Conservation (phyloP, 2,888 invertebrate genomes). For the Anaspis maculata region DNA sequence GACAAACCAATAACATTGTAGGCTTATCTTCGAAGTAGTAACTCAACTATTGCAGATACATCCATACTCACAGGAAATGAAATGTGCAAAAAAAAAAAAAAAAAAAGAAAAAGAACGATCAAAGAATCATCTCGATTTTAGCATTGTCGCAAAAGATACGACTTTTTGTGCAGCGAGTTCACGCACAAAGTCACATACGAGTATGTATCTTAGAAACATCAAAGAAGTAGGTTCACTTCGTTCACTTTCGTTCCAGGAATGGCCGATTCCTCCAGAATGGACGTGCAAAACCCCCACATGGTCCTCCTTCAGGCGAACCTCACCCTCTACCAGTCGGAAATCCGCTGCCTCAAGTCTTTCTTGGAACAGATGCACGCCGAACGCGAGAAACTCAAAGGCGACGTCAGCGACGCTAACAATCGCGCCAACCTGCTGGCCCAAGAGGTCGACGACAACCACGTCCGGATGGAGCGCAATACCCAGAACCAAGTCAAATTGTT, state of each 20-base stretch:
- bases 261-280: conserved; percentile 26
- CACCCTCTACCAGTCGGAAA: conserved; percentile 58
- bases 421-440: conserved; percentile 74
- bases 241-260: conserved; percentile 10
- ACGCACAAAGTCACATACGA: no score
- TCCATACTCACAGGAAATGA: no score
- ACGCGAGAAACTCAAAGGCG: conserved; percentile 69
- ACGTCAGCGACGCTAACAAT: conserved; percentile 74
- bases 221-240: no score
- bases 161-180: no score
- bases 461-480: conserved; percentile 68
- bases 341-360: conserved; percentile 50
- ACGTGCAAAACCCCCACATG: conserved; percentile 40
- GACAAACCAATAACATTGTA: no score
- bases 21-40: no score
- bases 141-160: no score
- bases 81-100: no score
- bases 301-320: conserved; percentile 56
- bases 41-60: no score
- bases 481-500: conserved; percentile 61
- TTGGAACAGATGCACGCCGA: conserved; percentile 65
- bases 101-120: no score
- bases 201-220: no score
- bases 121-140: no score
- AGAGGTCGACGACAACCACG: conserved; percentile 87